These are phyloP conservation scores for Hyalella azteca DNA, from an alignment of 2,888 invertebrate species.

Conservation along the genomic window DNA sequence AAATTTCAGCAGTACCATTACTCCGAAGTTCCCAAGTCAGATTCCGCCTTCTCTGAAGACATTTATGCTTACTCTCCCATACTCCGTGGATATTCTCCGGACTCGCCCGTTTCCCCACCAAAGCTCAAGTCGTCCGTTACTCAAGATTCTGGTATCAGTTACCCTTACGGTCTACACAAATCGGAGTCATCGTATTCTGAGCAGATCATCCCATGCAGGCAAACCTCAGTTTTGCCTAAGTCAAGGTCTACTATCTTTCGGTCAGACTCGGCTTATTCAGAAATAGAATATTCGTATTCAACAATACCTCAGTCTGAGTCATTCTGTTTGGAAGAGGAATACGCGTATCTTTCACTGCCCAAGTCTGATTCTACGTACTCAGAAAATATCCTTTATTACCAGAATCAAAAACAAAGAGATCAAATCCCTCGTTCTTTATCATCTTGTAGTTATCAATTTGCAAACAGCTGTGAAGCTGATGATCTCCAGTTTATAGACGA, in stretches of 20 bases:
- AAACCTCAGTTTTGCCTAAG: neutral
- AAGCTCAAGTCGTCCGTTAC: conserved; percentile 12
- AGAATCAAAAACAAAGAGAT: neutral
- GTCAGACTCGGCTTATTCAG: conserved; percentile 27
- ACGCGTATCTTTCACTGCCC: neutral
- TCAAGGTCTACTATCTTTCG: conserved; percentile 14
- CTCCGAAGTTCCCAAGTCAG: conserved; percentile 23
- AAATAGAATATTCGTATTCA: conserved; percentile 34
- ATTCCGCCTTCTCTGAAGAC: conserved; percentile 34
- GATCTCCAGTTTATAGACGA: neutral
- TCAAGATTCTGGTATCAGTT: neutral
- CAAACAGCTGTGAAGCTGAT: neutral
- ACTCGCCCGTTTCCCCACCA: conserved; percentile 4
- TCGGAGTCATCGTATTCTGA: conserved; percentile 30
- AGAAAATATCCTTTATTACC: conserved; percentile 9
- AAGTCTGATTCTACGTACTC: conserved; percentile 25
- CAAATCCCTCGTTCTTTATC: conserved; percentile 7
- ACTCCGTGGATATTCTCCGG: conserved; percentile 9
- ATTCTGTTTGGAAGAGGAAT: conserved; percentile 13
- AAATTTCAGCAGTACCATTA: conserved; percentile 27
- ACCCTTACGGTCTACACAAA: neutral
- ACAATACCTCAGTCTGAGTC: conserved; percentile 35
- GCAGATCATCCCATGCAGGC: neutral
- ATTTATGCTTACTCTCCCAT: conserved; percentile 4
- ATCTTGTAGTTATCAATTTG: conserved; percentile 7